A percentile compares a stretch with the other conserved stretches of the same genome.
phyloP scores from a whole-genome alignment of 2,888 invertebrate genomes.

The Polydrusus tereticollis region DNA sequence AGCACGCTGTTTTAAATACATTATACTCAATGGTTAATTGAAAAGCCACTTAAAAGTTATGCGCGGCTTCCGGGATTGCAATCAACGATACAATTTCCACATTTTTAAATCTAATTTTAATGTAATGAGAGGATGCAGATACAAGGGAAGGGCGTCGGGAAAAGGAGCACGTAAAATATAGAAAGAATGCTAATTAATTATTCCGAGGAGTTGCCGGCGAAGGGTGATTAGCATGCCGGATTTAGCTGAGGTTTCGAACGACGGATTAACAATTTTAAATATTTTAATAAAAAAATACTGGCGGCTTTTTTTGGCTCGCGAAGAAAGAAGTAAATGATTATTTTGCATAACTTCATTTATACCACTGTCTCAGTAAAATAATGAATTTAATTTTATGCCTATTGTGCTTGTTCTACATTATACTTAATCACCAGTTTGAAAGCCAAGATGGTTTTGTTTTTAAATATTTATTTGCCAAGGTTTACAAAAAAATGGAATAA shows the following conservation, averaged over 20 bases:
- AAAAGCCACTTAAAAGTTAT: conserved; percentile 68
- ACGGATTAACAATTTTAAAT: conserved; percentile 50
- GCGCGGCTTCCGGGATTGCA: conserved; percentile 62
- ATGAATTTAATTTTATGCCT: too few relatives aligned
- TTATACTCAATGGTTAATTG: conserved; percentile 67
- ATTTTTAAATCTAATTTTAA: conserved; percentile 69
- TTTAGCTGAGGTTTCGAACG: conserved; percentile 50
- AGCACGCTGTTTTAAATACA: conserved; percentile 62
- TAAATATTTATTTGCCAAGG: too few relatives aligned
- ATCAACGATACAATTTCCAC: conserved; percentile 69
- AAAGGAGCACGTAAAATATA: conserved; percentile 67
- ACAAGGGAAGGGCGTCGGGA: conserved; percentile 59
- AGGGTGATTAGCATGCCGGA: conserved; percentile 71
- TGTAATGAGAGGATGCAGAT: conserved; percentile 62
- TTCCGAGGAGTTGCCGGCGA: conserved; percentile 70
- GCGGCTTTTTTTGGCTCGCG: conserved; percentile 11
- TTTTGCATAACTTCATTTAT: background rate
- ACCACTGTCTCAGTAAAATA: too few relatives aligned
- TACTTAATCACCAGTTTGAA: too few relatives aligned
- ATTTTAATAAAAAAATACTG: conserved; percentile 49
- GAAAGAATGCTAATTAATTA: conserved; percentile 75
- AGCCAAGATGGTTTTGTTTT: too few relatives aligned
- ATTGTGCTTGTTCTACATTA: too few relatives aligned
- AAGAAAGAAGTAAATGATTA: background rate
- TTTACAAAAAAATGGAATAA: too few relatives aligned